A percentile compares a stretch with the other conserved stretches of the same genome.
Conservation (phyloP, 2,888 invertebrate species). For the Sussaba pulchella region DNA sequence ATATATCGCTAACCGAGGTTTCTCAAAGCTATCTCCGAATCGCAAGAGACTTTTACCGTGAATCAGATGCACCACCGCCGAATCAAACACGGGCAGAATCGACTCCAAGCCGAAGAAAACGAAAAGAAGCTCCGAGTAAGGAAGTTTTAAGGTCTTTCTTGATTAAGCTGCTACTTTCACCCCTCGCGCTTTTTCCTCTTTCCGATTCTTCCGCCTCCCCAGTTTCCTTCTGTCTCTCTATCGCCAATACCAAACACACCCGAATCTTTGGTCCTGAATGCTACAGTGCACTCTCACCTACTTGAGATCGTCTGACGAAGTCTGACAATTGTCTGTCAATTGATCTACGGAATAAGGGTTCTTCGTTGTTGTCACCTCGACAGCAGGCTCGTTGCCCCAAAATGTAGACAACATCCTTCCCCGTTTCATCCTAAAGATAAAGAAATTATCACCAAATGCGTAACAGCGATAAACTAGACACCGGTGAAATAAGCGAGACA, state of each 20-base stretch:
- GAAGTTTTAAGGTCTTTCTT: constrained; percentile 50
- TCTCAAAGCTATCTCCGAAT: constrained; percentile 24
- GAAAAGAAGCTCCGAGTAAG: constrained; percentile 14
- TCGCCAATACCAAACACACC: constrained; percentile 46
- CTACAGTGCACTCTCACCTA: neutral
- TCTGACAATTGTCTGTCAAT: neutral
- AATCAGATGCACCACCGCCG: constrained; percentile 33
- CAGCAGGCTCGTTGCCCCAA: too few species aligned
- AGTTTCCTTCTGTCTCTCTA: constrained; percentile 25
- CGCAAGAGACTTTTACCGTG: neutral
- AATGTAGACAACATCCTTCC: too few species aligned
- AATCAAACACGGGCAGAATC: constrained; percentile 35
- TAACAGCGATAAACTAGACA: neutral
- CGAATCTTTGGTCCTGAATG: constrained; percentile 9
- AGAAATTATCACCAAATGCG: neutral
- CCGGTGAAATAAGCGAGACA: neutral
- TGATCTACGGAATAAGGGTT: too few species aligned
- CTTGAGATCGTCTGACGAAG: neutral
- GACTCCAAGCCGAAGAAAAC: neutral
- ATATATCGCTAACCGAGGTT: neutral
- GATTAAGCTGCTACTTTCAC: constrained; percentile 57
- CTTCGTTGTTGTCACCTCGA: too few species aligned
- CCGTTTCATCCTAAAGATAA: too few species aligned
- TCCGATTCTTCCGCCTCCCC: constrained; percentile 23
- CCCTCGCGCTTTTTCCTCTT: constrained; percentile 27